Evolutionary conservation across 2,797 vertebrate species (phyloP), one percentile per base, ranked within the genome.

Genomic region (Sarcoramphus papa): DNA sequence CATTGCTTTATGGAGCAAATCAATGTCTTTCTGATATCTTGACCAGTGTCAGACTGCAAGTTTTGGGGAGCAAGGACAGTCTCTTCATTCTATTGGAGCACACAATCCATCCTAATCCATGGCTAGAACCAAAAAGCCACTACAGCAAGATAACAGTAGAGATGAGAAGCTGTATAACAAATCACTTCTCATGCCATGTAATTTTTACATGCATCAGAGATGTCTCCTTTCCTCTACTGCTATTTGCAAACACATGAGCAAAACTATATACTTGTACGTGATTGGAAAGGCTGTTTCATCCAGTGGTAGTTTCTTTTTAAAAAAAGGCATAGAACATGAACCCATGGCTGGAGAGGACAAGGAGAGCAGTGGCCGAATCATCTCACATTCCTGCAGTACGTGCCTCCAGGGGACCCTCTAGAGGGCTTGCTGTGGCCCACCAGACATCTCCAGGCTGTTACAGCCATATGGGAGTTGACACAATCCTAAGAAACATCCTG

Each of bases 131-230:
- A 41, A 76, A 67, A 88, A 24, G 8, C 24, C 7, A 12, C 14
- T 10, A 14, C 2, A 69, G 23, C 24, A 69, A 56, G 45, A 9
- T 6, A 60, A 18, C 40, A 87, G 41, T 18, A 30, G 37, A 84
- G 9, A 10, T 78, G n/a, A 69, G 53, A 92, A 86, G 8, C 11
- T 54, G 33, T 76, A 19, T 37, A 33, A 72, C 3, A 60, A 63
- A 75, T 48, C 43, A 7, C 35, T 83, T 11, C 0, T 19, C 3
- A 1, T 25, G 15, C 35, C 20, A 4, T 8, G 2, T 9, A 73
- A 30, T 79, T 37, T 43, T 78, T 69, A 11, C 21, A 12, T 15
- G 1, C 28, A 19, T 50, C 31, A 79, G 20, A 81, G 14, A 19
- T 3, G 14, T 6, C 33, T 73, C 7, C n/a, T 69, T 65, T 56